Base-by-base conservation (phyloP, 2,888 invertebrate species). In the Agrotis exclamationis region DNA sequence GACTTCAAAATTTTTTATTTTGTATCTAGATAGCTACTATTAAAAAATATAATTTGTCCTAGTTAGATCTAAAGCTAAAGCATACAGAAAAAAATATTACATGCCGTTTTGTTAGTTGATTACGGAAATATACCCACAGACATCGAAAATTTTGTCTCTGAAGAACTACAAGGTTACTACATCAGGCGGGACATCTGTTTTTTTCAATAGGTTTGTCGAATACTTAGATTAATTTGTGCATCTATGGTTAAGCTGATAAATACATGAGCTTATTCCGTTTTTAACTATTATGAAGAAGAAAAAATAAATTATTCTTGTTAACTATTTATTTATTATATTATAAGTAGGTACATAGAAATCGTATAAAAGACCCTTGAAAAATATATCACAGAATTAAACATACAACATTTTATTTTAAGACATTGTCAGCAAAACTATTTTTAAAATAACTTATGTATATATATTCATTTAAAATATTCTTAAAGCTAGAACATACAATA, bases 361-460 rank as follows among this genome's bases (percentile, higher is more conserved):
- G 66, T 84, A 80, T 50, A 78, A 83, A 85, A 80, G 68, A 79
- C 76, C 77, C 60, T 79, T 70, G 83, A 80, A 74, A 80, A 83
- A 70, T 79, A 70, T 88, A 88, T 88, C 88, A 88, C 88, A 88
- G 88, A 86, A 84, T 79, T 73, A 63, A 80, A 85, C 74, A 63
- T 69, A 82, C 72, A 79, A 70, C 22, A 70, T 72, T 58, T 63
- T 63, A 64, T 45, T 48, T 60, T 24, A 67, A 60, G 28, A 69
- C 56, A 60, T 63, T 65, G 59, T 59, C 66, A 56, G 62, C 50
- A 24, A 76, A 70, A 76, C 50, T 50, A n/a, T 28, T 69, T 68
- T 50, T 24, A 39, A 63, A 39, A 69, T 70, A 79, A 71, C 45
- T 67, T 62, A 62, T 57, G 51, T 54, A 54, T 62, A 58, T 57